A percentile compares a stretch with the other conserved stretches of the same genome.
Conservation (phyloP, 1,140 invertebrate genomes). For the Caenorhabditis latens region DNA sequence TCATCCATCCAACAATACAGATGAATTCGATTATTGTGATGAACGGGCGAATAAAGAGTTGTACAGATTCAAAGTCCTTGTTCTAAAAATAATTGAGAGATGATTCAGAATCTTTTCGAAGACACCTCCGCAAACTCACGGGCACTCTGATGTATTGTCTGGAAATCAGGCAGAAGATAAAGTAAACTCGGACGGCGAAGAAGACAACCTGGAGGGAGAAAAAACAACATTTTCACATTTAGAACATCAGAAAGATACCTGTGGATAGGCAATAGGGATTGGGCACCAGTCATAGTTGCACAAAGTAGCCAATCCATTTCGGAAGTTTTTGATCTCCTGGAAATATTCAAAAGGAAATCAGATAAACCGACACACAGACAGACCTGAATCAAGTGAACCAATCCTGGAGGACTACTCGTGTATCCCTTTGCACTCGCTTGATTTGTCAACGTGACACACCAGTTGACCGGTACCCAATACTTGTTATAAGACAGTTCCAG, state of each 20-base stretch:
- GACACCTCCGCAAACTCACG: neutral
- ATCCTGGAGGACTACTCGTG: constrained; percentile 69
- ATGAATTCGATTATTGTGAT: constrained; percentile 89
- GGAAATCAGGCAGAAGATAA: constrained; percentile 73
- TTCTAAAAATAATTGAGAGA: neutral
- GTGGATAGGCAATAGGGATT: constrained; percentile 74
- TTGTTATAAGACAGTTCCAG: constrained; percentile 67
- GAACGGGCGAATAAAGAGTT: constrained; percentile 85
- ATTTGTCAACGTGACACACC: constrained; percentile 69
- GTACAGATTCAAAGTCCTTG: constrained; percentile 10
- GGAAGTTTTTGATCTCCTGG: constrained; percentile 74
- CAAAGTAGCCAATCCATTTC: constrained; percentile 67
- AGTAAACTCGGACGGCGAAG: constrained; percentile 74
- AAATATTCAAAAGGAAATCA: constrained; percentile 48
- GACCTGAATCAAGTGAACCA: neutral
- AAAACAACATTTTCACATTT: constrained; percentile 21
- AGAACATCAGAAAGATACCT: constrained; percentile 55
- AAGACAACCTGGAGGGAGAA: constrained; percentile 69
- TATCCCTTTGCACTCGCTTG: constrained; percentile 70
- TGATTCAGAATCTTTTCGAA: neutral
- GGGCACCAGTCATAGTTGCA: constrained; percentile 77
- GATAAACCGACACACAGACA: neutral
- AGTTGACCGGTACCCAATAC: constrained; percentile 77
- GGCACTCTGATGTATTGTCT: constrained; percentile 70
- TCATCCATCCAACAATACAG: constrained; percentile 95